Evolutionary conservation across 2,888 invertebrate species (phyloP).

Genomic region (Oegoconia quadripuncta): DNA sequence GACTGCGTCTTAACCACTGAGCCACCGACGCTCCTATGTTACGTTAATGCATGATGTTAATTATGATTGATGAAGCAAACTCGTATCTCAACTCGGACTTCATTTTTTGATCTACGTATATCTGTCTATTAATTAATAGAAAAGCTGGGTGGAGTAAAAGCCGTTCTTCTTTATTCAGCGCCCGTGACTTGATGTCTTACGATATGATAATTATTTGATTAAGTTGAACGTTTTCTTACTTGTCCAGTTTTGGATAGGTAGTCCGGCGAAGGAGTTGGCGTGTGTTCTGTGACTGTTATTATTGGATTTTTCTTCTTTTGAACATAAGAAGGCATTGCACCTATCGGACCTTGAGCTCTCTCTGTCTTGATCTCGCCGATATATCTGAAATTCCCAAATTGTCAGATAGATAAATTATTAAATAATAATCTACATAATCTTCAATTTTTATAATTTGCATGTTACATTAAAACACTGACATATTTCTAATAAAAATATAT

Average conservation of each 20-base stretch:
- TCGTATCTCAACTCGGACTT: background rate
- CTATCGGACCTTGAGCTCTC: slow-evolving; percentile 74
- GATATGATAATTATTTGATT: background rate
- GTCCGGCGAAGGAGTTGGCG: slow-evolving; percentile 94
- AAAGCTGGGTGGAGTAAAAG: background rate
- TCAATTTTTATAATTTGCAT: too few relatives aligned
- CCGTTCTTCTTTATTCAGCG: too few relatives aligned
- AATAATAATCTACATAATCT: too few relatives aligned
- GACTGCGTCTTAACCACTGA: too few relatives aligned
- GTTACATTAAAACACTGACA: too few relatives aligned
- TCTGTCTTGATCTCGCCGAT: slow-evolving; percentile 85
- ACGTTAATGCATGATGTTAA: too few relatives aligned
- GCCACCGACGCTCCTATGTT: too few relatives aligned
- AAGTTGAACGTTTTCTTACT: slow-evolving; percentile 28
- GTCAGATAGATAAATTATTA: too few relatives aligned
- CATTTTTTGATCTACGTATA: background rate
- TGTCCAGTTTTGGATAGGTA: slow-evolving; percentile 85
- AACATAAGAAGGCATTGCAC: slow-evolving; percentile 62
- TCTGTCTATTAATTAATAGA: background rate
- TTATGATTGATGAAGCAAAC: too few relatives aligned
- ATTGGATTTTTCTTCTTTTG: slow-evolving; percentile 93
- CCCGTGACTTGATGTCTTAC: too few relatives aligned
- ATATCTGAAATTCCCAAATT: slow-evolving; percentile 82
- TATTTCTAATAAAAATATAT: background rate
- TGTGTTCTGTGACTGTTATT: slow-evolving; percentile 97